Evolutionary conservation across 2,797 vertebrate genomes (phyloP).

Genomic region (Tadarida brasiliensis): DNA sequence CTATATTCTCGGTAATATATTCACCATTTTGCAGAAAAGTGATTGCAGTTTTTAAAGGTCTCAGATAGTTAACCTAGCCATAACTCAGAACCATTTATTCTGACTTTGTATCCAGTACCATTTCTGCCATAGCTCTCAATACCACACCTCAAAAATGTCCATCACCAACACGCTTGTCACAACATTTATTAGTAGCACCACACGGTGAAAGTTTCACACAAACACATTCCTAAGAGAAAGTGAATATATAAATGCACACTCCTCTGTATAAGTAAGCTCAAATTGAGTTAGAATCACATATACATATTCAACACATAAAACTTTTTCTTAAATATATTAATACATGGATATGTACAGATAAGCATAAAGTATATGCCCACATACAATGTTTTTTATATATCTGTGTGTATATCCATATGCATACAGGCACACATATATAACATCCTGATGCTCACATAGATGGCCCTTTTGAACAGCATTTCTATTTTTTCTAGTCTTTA

Average conservation of each 20-base stretch:
- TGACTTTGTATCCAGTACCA: not conserved
- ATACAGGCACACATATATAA: not conserved
- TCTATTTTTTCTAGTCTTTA: not conserved
- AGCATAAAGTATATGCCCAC: not conserved
- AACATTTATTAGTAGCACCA: not conserved
- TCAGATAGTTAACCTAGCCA: not conserved
- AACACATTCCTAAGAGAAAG: not conserved
- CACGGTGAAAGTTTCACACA: not conserved
- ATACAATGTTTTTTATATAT: not conserved
- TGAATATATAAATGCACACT: not conserved
- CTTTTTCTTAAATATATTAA: constrained; percentile 47
- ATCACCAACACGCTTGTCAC: not conserved
- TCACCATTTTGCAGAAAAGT: not conserved
- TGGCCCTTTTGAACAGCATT: not conserved
- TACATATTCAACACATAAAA: not conserved
- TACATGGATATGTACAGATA: not conserved
- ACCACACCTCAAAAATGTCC: not conserved
- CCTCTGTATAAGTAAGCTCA: not conserved
- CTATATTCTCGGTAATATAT: not conserved
- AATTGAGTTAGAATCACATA: not conserved
- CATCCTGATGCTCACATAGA: not conserved
- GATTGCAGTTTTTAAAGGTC: not conserved
- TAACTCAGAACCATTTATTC: not conserved
- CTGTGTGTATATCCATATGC: not conserved
- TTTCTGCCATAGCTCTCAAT: not conserved